phyloP scores from a whole-genome alignment of 2,888 invertebrate species.

The Ophion costatus region DNA sequence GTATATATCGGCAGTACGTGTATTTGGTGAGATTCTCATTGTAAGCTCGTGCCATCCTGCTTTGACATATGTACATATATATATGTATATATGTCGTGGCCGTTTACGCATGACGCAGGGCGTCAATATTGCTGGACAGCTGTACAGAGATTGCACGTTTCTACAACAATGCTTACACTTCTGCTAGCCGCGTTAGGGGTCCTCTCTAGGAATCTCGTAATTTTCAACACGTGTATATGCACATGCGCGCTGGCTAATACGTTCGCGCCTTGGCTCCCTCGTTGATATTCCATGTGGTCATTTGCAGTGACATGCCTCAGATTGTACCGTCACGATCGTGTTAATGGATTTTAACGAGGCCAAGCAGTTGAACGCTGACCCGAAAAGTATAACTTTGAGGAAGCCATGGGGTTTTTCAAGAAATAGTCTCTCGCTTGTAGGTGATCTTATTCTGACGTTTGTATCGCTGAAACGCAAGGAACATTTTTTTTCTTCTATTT shows the following conservation, averaged over 20 bases:
- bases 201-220: constrained; percentile 44
- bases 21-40: constrained; percentile 75
- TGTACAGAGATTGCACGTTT: constrained; percentile 57
- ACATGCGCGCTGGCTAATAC: background rate
- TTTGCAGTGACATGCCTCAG: background rate
- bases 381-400: background rate
- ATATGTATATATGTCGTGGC: constrained; percentile 44
- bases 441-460: no score
- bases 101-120: constrained; percentile 37
- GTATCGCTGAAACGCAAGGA: no score
- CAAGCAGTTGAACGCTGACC: background rate
- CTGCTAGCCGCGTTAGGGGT: constrained; percentile 10
- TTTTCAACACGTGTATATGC: constrained; percentile 26
- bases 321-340: constrained; percentile 9
- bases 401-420: background rate
- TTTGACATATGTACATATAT: constrained; percentile 37
- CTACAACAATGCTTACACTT: constrained; percentile 44
- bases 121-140: constrained; percentile 59
- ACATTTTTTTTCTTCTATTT: no score
- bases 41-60: constrained; percentile 36
- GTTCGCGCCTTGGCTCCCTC: constrained; percentile 8
- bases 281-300: constrained; percentile 27
- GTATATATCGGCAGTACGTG: constrained; percentile 23
- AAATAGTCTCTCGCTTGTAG: background rate
- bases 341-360: background rate